A percentile compares a stretch with the other conserved stretches of the same genome.
phyloP scores from a whole-genome alignment of 2,888 invertebrate genomes.

The Thymelicus sylvestris region DNA sequence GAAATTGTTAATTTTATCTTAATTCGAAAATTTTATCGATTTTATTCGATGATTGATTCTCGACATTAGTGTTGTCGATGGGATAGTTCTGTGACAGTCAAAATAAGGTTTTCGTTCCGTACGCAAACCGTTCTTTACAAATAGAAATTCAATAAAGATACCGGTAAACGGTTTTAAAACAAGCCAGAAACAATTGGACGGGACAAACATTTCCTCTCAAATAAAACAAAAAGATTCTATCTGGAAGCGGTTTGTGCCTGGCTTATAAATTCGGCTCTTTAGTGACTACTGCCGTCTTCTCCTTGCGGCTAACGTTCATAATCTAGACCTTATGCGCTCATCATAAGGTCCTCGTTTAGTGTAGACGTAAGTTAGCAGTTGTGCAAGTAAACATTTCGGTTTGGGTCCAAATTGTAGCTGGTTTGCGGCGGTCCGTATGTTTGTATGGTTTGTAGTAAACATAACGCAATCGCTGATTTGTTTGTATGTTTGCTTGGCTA shows the following conservation, averaged over 20 bases:
- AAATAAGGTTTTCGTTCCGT: background rate
- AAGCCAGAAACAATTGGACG: conserved; percentile 42
- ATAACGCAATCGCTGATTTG: conserved; percentile 68
- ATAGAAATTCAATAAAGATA: conserved; percentile 37
- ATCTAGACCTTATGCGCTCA: conserved; percentile 39
- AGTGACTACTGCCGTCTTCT: conserved; percentile 46
- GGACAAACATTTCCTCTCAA: conserved; percentile 50
- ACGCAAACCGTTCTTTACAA: conserved; percentile 32
- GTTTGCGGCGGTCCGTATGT: conserved; percentile 56
- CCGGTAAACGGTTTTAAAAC: conserved; percentile 42
- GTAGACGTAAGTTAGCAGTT: conserved; percentile 54
- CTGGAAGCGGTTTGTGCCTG: conserved; percentile 53
- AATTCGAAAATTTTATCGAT: too few relatives aligned
- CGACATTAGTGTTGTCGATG: background rate
- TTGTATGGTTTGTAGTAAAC: conserved; percentile 64
- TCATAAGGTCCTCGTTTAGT: conserved; percentile 24
- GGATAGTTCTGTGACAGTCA: background rate
- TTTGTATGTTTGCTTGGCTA: conserved; percentile 50
- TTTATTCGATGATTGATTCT: background rate
- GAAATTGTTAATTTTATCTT: too few relatives aligned
- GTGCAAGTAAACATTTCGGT: conserved; percentile 68
- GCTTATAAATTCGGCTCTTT: conserved; percentile 64
- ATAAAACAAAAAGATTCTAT: conserved; percentile 56
- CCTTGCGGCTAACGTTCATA: background rate
- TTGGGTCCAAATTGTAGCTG: conserved; percentile 66